phyloP scores from a whole-genome alignment of 1,140 invertebrate genomes.

The Drosophila bocki region DNA sequence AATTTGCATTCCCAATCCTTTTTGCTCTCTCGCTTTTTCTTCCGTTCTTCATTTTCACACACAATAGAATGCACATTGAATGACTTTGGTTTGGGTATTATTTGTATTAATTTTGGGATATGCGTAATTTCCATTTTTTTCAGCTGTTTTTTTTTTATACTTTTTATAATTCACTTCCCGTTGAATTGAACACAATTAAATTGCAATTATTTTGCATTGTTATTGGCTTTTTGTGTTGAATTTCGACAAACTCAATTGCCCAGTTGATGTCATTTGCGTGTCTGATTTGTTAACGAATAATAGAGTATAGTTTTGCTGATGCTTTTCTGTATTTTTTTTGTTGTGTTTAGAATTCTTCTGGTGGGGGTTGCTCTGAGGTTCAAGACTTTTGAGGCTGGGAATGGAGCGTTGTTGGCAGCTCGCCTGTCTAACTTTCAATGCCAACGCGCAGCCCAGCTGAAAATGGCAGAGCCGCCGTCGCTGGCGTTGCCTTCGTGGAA shows the following conservation, averaged over 20 bases:
- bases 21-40: background rate
- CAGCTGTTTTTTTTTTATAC: conserved; percentile 10
- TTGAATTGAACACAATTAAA: conserved; percentile 65
- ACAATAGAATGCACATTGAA: conserved; percentile 38
- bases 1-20: conserved; percentile 27
- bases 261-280: conserved; percentile 61
- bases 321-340: conserved; percentile 4
- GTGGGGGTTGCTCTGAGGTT: conserved; percentile 14
- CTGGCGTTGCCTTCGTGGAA: conserved; percentile 31
- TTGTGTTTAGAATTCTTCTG: conserved; percentile 36
- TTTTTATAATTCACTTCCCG: conserved; percentile 41
- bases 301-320: conserved; percentile 27
- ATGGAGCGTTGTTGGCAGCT: conserved; percentile 72
- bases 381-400: conserved; percentile 39
- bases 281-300: conserved; percentile 31
- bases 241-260: conserved; percentile 33
- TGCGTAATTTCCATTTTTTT: conserved; percentile 17
- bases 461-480: conserved; percentile 51
- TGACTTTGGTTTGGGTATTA: conserved; percentile 13
- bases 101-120: conserved; percentile 14
- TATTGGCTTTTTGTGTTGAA: conserved; percentile 40
- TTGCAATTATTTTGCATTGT: conserved; percentile 58
- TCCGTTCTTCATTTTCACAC: conserved; percentile 20
- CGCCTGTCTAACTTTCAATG: conserved; percentile 80
- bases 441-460: conserved; percentile 63